Conservation (phyloP, 2,113 vertebrate genomes). For the Psammodynastes pulverulentus region DNA sequence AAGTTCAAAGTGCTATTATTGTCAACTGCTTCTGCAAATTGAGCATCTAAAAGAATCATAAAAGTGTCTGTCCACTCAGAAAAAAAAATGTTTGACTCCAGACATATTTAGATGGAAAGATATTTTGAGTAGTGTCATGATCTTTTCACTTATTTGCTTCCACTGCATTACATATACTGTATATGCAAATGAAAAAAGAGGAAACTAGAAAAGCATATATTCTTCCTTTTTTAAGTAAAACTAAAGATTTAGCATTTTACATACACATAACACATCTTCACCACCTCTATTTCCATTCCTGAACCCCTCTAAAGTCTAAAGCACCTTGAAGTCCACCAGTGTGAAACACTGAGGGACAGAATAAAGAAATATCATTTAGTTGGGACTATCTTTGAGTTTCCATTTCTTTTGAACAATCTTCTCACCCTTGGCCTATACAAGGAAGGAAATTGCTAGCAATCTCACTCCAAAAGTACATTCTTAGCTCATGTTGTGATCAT, state of each 20-base stretch:
- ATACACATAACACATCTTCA: not conserved
- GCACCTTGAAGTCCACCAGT: not conserved
- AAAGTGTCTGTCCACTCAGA: conserved; percentile 23
- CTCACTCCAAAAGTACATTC: not conserved
- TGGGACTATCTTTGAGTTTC: not conserved
- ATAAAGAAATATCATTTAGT: not conserved
- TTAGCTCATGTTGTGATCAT: not conserved
- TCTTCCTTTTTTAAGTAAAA: not conserved
- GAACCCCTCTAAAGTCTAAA: not conserved
- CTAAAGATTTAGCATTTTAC: not conserved
- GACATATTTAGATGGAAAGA: not conserved
- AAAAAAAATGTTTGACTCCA: conserved; percentile 19
- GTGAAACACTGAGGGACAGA: not conserved
- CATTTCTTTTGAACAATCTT: not conserved
- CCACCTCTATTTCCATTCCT: not conserved
- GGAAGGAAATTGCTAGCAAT: not conserved
- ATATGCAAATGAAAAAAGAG: not conserved
- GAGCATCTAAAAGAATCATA: conserved; percentile 7
- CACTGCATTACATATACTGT: not conserved
- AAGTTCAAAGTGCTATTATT: conserved; percentile 39
- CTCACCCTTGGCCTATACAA: not conserved
- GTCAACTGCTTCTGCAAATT: not conserved
- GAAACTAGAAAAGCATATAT: not conserved
- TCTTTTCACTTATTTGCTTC: not conserved
- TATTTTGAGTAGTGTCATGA: not conserved